A percentile compares a stretch with the other conserved stretches of the same genome.
These are phyloP conservation scores for Sylvicola fuscatus DNA, from an alignment of 2,888 invertebrate species.

Conservation along the genomic window DNA sequence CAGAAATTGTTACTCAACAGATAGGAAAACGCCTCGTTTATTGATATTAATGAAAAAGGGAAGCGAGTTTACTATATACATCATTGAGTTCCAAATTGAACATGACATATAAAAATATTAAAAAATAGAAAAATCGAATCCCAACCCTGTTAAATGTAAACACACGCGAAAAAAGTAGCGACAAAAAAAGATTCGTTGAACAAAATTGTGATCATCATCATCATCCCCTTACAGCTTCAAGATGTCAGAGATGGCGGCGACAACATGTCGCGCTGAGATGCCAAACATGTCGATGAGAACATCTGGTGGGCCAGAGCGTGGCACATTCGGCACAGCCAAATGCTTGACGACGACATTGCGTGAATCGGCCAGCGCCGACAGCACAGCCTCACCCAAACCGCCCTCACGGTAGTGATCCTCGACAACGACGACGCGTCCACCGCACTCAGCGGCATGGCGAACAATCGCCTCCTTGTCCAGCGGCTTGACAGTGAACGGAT, in stretches of 20 bases:
- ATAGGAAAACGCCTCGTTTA: no score
- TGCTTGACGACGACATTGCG: constrained; percentile 52
- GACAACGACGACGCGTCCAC: constrained; percentile 72
- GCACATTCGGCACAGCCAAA: constrained; percentile 62
- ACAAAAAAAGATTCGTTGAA: no score
- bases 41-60: no score
- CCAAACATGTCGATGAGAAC: constrained; percentile 77
- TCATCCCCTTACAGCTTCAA: constrained; percentile 27
- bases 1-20: no score
- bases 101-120: no score
- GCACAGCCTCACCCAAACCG: constrained; percentile 90
- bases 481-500: constrained; percentile 93
- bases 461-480: constrained; percentile 62
- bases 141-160: no score
- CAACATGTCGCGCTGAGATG: constrained; percentile 64
- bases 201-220: no score
- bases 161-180: no score
- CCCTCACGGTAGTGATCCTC: constrained; percentile 90
- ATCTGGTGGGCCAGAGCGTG: constrained; percentile 80
- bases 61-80: no score
- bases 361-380: constrained; percentile 53
- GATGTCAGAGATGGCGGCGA: constrained; percentile 42
- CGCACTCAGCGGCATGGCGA: constrained; percentile 52
- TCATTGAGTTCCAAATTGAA: no score
- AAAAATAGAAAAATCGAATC: no score